Percentiles rank a stretch among this genome's conserved stretches.
phyloP scores from a whole-genome alignment of 2,113 vertebrate genomes.

The Melanerpes formicivorus region DNA sequence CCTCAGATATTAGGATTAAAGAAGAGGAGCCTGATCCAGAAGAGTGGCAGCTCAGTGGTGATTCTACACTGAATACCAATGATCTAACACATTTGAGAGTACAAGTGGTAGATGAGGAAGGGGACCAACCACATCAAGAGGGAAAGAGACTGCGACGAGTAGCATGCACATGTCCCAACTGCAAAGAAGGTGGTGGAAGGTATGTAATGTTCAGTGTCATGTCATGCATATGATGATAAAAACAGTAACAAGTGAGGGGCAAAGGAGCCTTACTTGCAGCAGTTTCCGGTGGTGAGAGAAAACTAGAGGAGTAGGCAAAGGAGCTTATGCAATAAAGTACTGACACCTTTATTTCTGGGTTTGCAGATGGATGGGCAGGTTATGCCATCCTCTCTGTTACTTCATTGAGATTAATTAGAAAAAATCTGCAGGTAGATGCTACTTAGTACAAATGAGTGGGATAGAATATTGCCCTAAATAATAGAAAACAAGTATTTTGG shows the following conservation, averaged over 20 bases:
- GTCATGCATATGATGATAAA: background rate
- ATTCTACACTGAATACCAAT: conserved; percentile 95
- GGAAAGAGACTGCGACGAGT: conserved; percentile 96
- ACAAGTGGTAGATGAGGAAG: conserved; percentile 93
- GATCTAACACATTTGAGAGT: conserved; percentile 95
- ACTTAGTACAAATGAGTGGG: background rate
- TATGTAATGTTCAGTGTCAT: conserved; percentile 64
- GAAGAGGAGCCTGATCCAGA: conserved; percentile 96
- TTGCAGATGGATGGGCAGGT: background rate
- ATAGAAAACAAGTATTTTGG: conserved; percentile 21
- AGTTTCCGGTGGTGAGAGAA: background rate
- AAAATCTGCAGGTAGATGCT: background rate
- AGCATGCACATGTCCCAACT: conserved; percentile 98
- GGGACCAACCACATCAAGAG: conserved; percentile 92
- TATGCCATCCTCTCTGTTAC: background rate
- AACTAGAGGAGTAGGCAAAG: background rate
- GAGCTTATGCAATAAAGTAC: background rate
- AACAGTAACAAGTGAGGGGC: background rate
- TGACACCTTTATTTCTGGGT: background rate
- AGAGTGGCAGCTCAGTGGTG: conserved; percentile 95
- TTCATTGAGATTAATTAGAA: background rate
- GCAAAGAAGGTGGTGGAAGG: conserved; percentile 98
- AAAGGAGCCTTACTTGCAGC: background rate
- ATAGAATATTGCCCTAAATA: conserved; percentile 6
- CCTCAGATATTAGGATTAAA: conserved; percentile 95